phyloP scores from a whole-genome alignment of 2,888 invertebrate species.

The Trachelus stipa region DNA sequence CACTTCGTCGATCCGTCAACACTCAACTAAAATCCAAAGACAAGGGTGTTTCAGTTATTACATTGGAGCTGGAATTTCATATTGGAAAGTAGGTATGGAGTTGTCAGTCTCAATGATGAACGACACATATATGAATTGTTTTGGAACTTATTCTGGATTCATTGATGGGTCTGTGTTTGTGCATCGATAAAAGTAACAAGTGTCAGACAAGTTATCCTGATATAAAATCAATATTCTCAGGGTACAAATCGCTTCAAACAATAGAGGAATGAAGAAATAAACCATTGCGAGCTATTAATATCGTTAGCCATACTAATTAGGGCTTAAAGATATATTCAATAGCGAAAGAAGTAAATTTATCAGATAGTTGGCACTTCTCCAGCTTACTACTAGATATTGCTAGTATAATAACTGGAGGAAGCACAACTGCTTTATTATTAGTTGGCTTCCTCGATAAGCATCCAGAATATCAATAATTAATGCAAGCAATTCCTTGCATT shows the following conservation, averaged over 20 bases:
- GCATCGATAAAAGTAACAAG: neutral
- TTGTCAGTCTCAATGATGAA: neutral
- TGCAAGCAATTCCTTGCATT: neutral
- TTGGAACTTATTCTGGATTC: neutral
- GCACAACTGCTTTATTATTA: neutral
- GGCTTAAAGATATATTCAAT: neutral
- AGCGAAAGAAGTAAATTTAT: neutral
- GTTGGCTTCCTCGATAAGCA: neutral
- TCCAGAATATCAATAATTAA: neutral
- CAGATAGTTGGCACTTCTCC: neutral
- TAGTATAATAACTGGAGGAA: neutral
- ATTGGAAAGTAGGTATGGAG: neutral
- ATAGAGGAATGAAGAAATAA: too few species aligned
- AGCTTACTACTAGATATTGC: neutral
- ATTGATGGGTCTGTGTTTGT: neutral
- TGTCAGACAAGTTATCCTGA: neutral
- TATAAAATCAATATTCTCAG: neutral
- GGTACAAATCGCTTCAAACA: too few species aligned
- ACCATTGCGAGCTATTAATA: neutral
- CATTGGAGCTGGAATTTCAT: neutral
- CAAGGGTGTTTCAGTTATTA: neutral
- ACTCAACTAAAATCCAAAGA: slow-evolving; percentile 9
- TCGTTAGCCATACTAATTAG: neutral
- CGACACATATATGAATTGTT: neutral
- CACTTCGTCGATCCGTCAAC: slow-evolving; percentile 23